phyloP scores from a whole-genome alignment of 2,888 invertebrate species.

The Platynereis dumerilii region DNA sequence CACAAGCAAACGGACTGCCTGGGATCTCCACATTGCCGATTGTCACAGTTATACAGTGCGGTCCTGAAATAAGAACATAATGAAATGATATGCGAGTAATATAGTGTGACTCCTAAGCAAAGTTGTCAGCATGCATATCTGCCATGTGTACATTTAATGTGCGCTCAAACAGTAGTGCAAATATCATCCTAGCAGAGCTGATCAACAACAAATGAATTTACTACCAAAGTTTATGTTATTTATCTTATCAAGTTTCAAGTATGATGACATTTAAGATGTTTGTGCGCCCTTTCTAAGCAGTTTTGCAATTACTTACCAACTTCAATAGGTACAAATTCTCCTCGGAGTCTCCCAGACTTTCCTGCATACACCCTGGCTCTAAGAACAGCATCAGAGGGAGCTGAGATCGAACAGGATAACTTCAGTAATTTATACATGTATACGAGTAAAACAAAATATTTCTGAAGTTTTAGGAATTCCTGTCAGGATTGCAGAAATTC shows the following conservation, averaged over 20 bases:
- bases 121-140: too few relatives aligned
- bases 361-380: conserved; percentile 21
- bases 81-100: background rate
- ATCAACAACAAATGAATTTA: too few relatives aligned
- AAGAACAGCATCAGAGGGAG: conserved; percentile 25
- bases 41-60: conserved; percentile 90
- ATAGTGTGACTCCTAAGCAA: background rate
- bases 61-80: conserved; percentile 60
- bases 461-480: too few relatives aligned
- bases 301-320: conserved; percentile 34
- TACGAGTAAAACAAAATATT: background rate
- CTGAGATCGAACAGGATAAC: conserved; percentile 10
- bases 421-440: background rate
- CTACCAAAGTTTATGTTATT: too few relatives aligned
- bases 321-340: conserved; percentile 33
- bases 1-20: conserved; percentile 92
- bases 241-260: too few relatives aligned
- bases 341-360: conserved; percentile 19
- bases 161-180: too few relatives aligned
- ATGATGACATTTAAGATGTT: too few relatives aligned
- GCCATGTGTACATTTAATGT: too few relatives aligned
- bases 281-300: too few relatives aligned
- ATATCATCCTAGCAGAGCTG: too few relatives aligned
- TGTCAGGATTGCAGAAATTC: too few relatives aligned
- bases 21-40: conserved; percentile 87